Percentiles rank a stretch among this genome's conserved stretches.
Conservation (phyloP, 2,888 invertebrate species). For the Pharmacophagus antenor region DNA sequence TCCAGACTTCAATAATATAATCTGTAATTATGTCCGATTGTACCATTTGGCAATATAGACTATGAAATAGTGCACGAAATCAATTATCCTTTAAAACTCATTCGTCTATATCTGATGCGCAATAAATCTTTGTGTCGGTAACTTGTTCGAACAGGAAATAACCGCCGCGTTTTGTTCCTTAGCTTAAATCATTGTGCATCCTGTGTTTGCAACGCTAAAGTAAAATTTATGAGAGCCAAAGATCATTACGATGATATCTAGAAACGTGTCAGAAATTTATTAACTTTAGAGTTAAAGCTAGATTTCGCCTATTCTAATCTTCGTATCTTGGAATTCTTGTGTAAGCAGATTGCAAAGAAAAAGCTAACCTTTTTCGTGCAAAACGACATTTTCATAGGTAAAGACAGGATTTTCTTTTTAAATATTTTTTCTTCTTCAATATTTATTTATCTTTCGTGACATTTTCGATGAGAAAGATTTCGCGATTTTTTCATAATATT, state of each 20-base stretch:
- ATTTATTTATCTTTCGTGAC: too few relatives aligned
- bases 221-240: background rate
- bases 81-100: constrained; percentile 1
- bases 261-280: background rate
- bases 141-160: background rate
- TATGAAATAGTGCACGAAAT: background rate
- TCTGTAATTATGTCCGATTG: background rate
- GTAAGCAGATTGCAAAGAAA: too few relatives aligned
- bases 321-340: too few relatives aligned
- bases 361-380: too few relatives aligned
- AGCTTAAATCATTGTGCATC: background rate
- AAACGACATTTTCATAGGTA: too few relatives aligned
- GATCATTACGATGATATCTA: background rate
- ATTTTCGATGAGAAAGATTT: too few relatives aligned
- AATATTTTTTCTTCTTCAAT: too few relatives aligned
- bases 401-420: too few relatives aligned
- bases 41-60: background rate
- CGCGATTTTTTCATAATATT: too few relatives aligned
- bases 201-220: background rate
- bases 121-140: background rate
- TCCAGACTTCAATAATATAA: too few relatives aligned
- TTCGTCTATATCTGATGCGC: background rate
- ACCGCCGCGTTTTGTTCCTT: background rate
- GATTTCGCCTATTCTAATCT: too few relatives aligned
- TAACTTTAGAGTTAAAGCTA: background rate